Base-by-base conservation (phyloP, 2,888 invertebrate species). In the Cerastis rubricosa region DNA sequence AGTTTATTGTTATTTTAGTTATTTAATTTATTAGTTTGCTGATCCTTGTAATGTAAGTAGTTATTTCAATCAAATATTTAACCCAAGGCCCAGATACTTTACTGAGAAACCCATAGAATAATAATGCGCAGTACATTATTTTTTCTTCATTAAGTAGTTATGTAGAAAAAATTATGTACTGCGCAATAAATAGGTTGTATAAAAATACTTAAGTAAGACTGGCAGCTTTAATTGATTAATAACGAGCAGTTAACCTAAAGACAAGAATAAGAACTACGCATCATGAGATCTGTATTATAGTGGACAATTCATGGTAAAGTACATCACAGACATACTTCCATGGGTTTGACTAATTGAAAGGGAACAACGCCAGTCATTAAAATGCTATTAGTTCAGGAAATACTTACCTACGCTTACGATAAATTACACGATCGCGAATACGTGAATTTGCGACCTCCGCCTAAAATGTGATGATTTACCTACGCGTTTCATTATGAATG, bases 191-290 rank as follows among this genome's bases (percentile, higher is more conserved):
- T 35, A 35, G 35, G 22, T 51, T 51, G 1, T 51, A 11, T 9
- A 25, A 51, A 74, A 22, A 40, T 11, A 22, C 14, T 40, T 35
- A 76, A 80, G 47, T 80, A 54, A 76, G 80, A 80, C 45, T 80
- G 80, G 43, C 80, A 70, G 59, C 14, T 49, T 3, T 51, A 78
- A 78, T 61, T 76, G 47, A 81, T 40, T 14, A 70, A n/a, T 49
- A 35, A 81, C 64, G 57, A 63, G 57, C 61, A 43, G 17, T 74
- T 59, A 67, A 76, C 61, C 61, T 65, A 61, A 59, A 75, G 29
- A 76, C 61, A 49, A 61, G 14, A 80, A 68, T 47, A 17, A 14
- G 43, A 69, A 75, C 45, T 17, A 65, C 40, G 61, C 69, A 66
- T 75, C 69, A 51, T 59, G 12, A 43, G 40, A 66, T 69, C 49